Percentiles rank a stretch among this genome's conserved stretches.
Conservation (phyloP, 2,797 vertebrate genomes). For the Poeciliopsis paucimaculata region DNA sequence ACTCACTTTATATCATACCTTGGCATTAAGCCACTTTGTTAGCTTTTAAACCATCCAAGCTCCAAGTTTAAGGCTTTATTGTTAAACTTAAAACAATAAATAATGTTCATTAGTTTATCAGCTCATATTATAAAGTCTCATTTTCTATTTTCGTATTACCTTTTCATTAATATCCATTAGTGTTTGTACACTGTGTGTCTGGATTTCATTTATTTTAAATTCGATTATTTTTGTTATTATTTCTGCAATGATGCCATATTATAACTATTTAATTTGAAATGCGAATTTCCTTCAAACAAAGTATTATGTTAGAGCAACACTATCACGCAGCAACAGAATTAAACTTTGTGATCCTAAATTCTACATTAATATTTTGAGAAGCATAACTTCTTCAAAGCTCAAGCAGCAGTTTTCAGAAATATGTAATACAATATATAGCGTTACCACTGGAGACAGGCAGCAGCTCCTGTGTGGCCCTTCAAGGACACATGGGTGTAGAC, state of each 20-base stretch:
- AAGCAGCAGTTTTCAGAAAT: background rate
- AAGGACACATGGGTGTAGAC: no score
- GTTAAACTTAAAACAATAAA: background rate
- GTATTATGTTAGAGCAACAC: background rate
- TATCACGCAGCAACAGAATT: no score
- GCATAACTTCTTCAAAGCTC: background rate
- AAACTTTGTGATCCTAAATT: background rate
- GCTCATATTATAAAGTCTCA: background rate
- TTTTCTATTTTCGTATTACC: background rate
- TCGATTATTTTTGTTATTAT: background rate
- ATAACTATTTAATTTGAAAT: background rate
- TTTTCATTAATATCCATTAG: background rate
- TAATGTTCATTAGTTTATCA: background rate
- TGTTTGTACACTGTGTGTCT: background rate
- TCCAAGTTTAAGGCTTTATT: background rate
- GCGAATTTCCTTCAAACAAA: background rate
- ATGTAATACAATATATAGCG: background rate
- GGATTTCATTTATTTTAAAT: background rate
- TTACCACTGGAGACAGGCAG: no score
- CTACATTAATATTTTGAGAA: background rate
- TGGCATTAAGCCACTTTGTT: background rate
- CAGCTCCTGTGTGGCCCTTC: no score
- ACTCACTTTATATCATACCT: background rate
- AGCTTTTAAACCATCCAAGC: background rate
- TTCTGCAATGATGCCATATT: background rate